Conservation (phyloP, 2,888 invertebrate species). For the Eudemis profundana region DNA sequence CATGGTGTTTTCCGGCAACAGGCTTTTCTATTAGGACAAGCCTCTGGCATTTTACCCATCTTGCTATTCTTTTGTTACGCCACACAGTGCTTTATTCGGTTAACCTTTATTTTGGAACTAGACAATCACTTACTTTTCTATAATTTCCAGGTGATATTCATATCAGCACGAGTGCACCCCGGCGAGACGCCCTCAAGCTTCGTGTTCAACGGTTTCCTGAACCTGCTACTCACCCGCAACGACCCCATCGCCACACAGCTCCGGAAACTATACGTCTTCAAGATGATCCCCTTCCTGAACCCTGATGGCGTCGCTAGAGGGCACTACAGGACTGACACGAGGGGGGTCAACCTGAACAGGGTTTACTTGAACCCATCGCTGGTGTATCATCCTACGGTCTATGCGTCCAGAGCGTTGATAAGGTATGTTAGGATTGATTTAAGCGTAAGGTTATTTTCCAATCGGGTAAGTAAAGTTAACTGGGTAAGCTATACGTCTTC, state of each 20-base stretch:
- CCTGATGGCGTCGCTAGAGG: conserved; percentile 96
- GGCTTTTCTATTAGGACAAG: too few species aligned
- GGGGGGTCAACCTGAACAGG: conserved; percentile 95
- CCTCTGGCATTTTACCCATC: too few species aligned
- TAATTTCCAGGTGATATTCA: conserved; percentile 89
- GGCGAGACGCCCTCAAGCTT: conserved; percentile 96
- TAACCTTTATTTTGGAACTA: too few species aligned
- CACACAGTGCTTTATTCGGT: too few species aligned
- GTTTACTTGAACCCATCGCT: conserved; percentile 93
- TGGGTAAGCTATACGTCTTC: conserved; percentile 93
- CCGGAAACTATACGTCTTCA: conserved; percentile 92
- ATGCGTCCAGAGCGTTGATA: conserved; percentile 91
- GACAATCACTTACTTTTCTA: too few species aligned
- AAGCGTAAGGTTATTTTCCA: too few species aligned
- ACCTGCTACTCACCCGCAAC: conserved; percentile 89
- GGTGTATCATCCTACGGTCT: conserved; percentile 92
- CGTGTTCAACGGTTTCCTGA: conserved; percentile 95
- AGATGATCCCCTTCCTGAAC: conserved; percentile 95
- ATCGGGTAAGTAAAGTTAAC: too few species aligned
- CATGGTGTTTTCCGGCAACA: too few species aligned
- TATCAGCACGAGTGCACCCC: conserved; percentile 96
- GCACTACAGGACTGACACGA: conserved; percentile 93
- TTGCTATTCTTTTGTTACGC: too few species aligned
- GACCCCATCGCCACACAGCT: conserved; percentile 91
- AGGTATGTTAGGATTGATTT: conserved; percentile 69